Evolutionary conservation across 2,888 invertebrate genomes (phyloP).

Genomic region (Willowsia nigromaculata): DNA sequence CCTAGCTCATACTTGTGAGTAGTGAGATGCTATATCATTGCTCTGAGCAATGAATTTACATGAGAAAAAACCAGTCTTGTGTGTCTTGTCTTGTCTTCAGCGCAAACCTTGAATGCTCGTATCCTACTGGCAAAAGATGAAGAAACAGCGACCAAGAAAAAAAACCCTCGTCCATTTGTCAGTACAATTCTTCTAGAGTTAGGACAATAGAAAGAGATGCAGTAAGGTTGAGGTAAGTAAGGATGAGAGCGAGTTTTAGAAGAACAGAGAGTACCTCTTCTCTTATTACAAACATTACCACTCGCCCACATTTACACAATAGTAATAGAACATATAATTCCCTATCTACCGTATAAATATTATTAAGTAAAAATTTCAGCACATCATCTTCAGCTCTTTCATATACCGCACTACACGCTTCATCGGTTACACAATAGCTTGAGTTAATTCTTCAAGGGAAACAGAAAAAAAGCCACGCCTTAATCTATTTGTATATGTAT

Average conservation of each 20-base stretch:
- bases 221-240: background rate
- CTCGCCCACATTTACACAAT: slow-evolving; percentile 50
- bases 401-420: background rate
- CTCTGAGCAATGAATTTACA: slow-evolving; percentile 67
- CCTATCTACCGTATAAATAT: background rate
- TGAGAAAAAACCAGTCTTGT: slow-evolving; percentile 64
- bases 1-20: background rate
- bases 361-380: background rate
- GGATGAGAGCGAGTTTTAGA: background rate
- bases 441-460: slow-evolving; percentile 28
- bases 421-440: slow-evolving; percentile 27
- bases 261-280: background rate
- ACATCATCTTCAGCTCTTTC: slow-evolving; percentile 22
- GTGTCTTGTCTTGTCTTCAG: background rate
- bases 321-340: background rate
- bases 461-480: slow-evolving; percentile 60
- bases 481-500: slow-evolving; percentile 61
- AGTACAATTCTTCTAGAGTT: slow-evolving; percentile 10
- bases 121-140: slow-evolving; percentile 10
- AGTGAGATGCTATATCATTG: slow-evolving; percentile 36
- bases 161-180: slow-evolving; percentile 1
- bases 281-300: background rate
- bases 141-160: background rate
- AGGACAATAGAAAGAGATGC: background rate
- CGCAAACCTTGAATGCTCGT: background rate